phyloP scores from a whole-genome alignment of 2,888 invertebrate species.

The Caprella mutica region DNA sequence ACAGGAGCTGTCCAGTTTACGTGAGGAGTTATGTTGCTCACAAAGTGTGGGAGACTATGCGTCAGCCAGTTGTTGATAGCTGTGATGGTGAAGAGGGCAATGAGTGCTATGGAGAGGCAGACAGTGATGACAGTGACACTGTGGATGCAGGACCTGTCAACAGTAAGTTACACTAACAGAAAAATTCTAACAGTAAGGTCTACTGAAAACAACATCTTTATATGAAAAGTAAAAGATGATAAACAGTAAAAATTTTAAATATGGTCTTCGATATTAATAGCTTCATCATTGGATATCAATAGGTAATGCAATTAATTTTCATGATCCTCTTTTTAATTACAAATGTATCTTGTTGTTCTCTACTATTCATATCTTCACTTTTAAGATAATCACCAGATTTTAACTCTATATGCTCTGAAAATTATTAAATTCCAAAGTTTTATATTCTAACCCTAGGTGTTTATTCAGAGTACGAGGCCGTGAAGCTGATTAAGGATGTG shows the following conservation, averaged over 20 bases:
- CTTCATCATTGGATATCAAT: no score
- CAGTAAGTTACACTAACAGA: no score
- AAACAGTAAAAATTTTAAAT: no score
- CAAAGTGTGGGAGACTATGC: constrained; percentile 26
- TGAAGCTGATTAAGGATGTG: constrained; percentile 31
- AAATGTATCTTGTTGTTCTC: no score
- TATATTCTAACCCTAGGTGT: neutral
- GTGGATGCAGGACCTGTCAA: constrained; percentile 6
- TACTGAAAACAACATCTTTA: neutral
- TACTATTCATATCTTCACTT: no score
- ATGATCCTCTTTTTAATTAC: no score
- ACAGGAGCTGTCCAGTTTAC: constrained; percentile 31
- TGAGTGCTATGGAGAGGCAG: neutral
- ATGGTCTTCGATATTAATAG: no score
- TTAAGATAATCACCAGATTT: no score
- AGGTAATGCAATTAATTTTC: no score
- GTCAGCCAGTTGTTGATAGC: constrained; percentile 14
- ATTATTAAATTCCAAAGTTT: no score
- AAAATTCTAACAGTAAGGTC: no score
- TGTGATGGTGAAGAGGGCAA: constrained; percentile 10
- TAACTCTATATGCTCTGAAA: no score
- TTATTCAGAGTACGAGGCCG: constrained; percentile 23
- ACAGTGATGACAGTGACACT: constrained; percentile 11
- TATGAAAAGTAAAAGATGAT: neutral
- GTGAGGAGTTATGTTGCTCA: constrained; percentile 25